These are phyloP conservation scores for Lepidonotus clava DNA, from an alignment of 2,888 invertebrate species.

Conservation along the genomic window DNA sequence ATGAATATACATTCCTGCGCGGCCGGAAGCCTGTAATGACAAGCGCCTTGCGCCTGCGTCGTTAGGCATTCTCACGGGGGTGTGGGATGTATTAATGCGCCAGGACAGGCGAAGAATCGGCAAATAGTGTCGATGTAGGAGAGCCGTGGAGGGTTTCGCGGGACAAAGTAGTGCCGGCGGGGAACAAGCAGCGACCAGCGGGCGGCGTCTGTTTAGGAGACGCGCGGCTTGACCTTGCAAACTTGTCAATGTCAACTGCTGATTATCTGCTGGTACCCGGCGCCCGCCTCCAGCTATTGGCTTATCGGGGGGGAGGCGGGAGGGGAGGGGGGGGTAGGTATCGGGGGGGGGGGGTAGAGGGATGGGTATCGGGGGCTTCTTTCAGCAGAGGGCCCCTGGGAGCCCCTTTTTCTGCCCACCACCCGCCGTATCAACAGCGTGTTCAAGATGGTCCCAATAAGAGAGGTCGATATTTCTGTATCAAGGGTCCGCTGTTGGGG, in stretches of 20 bases:
- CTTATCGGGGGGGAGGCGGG: slow-evolving; percentile 10
- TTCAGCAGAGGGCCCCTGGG: not conserved
- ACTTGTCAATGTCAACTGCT: slow-evolving; percentile 51
- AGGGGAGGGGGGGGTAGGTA: not conserved
- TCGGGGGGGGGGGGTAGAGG: not conserved
- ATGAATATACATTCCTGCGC: slow-evolving; percentile 46
- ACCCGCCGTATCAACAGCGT: not conserved
- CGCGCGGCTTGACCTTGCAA: slow-evolving; percentile 44
- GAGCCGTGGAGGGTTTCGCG: slow-evolving; percentile 2
- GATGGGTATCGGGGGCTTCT: not conserved
- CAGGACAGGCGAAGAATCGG: slow-evolving; percentile 41
- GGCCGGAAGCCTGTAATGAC: slow-evolving; percentile 22
- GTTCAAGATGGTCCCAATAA: slow-evolving; percentile 39
- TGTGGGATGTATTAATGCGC: slow-evolving; percentile 40
- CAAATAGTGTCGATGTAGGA: slow-evolving; percentile 36
- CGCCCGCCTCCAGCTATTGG: slow-evolving; percentile 3
- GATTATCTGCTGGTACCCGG: slow-evolving; percentile 17
- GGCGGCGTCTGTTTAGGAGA: slow-evolving; percentile 42
- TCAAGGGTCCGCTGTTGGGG: not conserved
- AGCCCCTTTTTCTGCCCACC: not conserved
- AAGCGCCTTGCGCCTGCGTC: not conserved
- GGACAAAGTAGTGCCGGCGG: slow-evolving; percentile 42
- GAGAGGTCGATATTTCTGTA: too few relatives aligned
- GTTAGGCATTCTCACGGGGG: not conserved
- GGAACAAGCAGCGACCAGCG: not conserved